Evolutionary conservation across 2,797 vertebrate species (phyloP).

Genomic region (Coregonus sp.): DNA sequence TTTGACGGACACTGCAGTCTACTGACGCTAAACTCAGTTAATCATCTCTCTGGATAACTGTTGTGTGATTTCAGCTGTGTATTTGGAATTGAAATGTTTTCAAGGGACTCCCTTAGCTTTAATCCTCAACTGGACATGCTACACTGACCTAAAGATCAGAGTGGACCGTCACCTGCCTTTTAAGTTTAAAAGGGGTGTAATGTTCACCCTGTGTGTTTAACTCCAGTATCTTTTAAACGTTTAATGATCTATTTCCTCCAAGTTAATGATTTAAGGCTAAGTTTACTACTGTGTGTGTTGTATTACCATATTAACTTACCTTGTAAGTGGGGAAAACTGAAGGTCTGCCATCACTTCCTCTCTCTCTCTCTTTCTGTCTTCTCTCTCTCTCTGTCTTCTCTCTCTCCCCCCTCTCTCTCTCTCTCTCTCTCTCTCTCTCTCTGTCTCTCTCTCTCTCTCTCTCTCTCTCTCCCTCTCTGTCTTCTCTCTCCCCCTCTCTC

Average conservation of each 20-base stretch:
- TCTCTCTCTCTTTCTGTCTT: neutral
- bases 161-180: conserved; percentile 72
- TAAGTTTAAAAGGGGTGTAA: conserved; percentile 78
- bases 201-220: conserved; percentile 79
- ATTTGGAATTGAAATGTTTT: conserved; percentile 74
- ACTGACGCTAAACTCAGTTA: conserved; percentile 3
- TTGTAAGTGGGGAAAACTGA: conserved; percentile 14
- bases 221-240: conserved; percentile 81
- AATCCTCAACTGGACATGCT: conserved; percentile 65
- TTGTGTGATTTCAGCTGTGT: conserved; percentile 30
- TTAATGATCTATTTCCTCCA: conserved; percentile 81
- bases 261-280: conserved; percentile 80
- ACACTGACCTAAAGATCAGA: conserved; percentile 58
- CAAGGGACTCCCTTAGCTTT: conserved; percentile 53
- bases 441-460: neutral
- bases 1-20: neutral
- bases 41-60: conserved; percentile 59
- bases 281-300: conserved; percentile 72
- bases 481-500: neutral
- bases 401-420: neutral
- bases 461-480: neutral
- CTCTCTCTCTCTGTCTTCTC: neutral
- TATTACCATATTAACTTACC: conserved; percentile 64
- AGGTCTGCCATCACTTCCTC: conserved; percentile 15
- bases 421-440: neutral